These are phyloP conservation scores for Epinephelus moara DNA, from an alignment of 2,113 vertebrate species.

Conservation along the genomic window DNA sequence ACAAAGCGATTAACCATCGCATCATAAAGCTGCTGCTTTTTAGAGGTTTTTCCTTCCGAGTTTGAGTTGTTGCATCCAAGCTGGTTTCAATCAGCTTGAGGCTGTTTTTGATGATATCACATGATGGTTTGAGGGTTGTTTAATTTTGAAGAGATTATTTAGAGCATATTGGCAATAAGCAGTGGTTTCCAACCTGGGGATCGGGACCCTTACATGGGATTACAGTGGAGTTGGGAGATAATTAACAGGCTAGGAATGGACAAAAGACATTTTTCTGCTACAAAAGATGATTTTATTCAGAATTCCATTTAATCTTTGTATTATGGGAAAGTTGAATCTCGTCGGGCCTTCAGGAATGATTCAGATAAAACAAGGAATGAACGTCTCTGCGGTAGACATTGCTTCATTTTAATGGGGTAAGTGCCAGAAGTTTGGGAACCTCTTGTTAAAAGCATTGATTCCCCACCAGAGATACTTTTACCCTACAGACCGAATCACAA, in stretches of 20 bases:
- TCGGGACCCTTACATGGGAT: neutral
- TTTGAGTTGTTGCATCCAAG: slow-evolving; percentile 19
- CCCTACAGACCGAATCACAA: too few species aligned
- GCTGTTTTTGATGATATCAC: slow-evolving; percentile 33
- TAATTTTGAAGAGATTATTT: slow-evolving; percentile 32
- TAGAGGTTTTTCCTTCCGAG: slow-evolving; percentile 5
- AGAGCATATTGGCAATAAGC: neutral
- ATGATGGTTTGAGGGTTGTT: slow-evolving; percentile 30
- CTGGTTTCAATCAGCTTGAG: slow-evolving; percentile 24
- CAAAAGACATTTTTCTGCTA: neutral
- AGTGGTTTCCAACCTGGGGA: neutral
- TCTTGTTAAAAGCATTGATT: neutral
- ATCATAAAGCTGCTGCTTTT: slow-evolving; percentile 51
- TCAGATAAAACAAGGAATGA: neutral
- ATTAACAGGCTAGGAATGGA: neutral
- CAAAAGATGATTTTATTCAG: neutral
- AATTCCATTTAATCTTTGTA: neutral
- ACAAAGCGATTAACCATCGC: slow-evolving; percentile 54
- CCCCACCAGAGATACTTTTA: neutral
- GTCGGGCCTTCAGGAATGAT: neutral
- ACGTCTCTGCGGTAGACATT: fast-evolving
- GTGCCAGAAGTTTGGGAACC: neutral
- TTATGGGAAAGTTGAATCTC: neutral
- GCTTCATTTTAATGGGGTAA: neutral
- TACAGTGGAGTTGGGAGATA: neutral